Percentiles rank a stretch among this genome's conserved stretches.
Conservation (phyloP, 2,888 invertebrate species). For the Acrobasis consociella region DNA sequence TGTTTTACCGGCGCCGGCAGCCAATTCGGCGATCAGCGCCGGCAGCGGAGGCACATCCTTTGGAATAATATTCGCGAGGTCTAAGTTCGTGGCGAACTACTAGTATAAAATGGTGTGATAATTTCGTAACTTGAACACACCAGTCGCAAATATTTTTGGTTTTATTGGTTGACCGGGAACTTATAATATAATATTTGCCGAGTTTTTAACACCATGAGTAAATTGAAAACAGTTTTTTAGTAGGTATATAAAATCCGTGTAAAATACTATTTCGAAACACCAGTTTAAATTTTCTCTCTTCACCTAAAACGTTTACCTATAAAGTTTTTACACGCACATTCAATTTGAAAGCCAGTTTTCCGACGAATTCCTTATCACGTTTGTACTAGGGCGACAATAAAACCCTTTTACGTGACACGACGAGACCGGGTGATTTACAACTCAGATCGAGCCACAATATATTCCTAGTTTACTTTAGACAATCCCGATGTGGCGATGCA, state of each 20-base stretch:
- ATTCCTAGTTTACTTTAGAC: constrained; percentile 72
- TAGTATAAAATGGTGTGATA: too few species aligned
- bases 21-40: too few species aligned
- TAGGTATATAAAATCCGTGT: neutral
- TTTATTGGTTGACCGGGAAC: too few species aligned
- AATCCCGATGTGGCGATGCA: constrained; percentile 54
- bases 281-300: neutral
- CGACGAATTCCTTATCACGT: constrained; percentile 63
- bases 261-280: neutral
- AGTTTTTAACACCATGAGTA: too few species aligned
- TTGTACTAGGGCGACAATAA: constrained; percentile 61
- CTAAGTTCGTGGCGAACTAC: too few species aligned
- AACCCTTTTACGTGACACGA: constrained; percentile 68
- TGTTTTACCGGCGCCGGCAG: too few species aligned
- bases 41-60: too few species aligned
- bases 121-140: too few species aligned
- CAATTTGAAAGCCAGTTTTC: constrained; percentile 21
- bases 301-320: neutral
- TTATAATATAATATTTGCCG: too few species aligned
- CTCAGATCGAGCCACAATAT: constrained; percentile 58
- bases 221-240: too few species aligned
- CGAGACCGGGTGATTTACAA: constrained; percentile 69
- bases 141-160: too few species aligned
- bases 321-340: constrained; percentile 3
- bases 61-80: too few species aligned